These are phyloP conservation scores for Chloropsis hardwickii DNA, from an alignment of 2,113 vertebrate species.

Conservation along the genomic window DNA sequence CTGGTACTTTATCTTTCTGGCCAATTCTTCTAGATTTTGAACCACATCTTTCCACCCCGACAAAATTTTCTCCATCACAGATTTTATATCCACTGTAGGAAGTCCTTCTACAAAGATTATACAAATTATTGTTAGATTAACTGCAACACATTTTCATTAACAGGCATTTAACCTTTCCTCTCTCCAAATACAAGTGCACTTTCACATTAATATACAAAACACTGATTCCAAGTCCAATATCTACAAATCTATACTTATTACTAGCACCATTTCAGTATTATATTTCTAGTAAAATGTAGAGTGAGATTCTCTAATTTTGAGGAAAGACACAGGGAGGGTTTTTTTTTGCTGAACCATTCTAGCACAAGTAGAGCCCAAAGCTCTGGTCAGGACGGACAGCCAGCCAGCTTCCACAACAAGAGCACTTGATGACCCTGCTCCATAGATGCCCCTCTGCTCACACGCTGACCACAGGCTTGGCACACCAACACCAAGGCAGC, in stretches of 20 bases:
- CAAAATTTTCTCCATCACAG: slow-evolving; percentile 66
- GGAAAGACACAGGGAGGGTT: rapidly evolving
- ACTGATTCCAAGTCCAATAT: neutral
- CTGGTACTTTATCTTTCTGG: slow-evolving; percentile 75
- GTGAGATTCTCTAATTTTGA: neutral
- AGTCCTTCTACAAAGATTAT: slow-evolving; percentile 73
- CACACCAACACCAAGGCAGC: neutral
- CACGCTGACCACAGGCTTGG: neutral
- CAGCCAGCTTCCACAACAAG: neutral
- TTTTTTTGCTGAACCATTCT: neutral
- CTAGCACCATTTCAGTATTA: neutral
- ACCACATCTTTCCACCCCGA: slow-evolving; percentile 76
- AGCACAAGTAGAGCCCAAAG: neutral
- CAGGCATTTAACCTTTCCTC: neutral
- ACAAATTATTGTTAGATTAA: neutral
- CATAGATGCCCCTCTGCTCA: neutral
- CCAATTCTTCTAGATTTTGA: slow-evolving; percentile 74
- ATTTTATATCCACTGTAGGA: slow-evolving; percentile 65
- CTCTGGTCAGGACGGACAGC: neutral
- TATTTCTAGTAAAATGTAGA: neutral
- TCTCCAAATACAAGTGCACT: neutral
- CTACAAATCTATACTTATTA: neutral
- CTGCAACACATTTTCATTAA: neutral
- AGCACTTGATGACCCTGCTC: neutral
- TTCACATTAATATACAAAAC: neutral